Percentiles rank a stretch among this genome's conserved stretches.
phyloP scores from a whole-genome alignment of 2,113 vertebrate species.

The Electrona antarctica region DNA sequence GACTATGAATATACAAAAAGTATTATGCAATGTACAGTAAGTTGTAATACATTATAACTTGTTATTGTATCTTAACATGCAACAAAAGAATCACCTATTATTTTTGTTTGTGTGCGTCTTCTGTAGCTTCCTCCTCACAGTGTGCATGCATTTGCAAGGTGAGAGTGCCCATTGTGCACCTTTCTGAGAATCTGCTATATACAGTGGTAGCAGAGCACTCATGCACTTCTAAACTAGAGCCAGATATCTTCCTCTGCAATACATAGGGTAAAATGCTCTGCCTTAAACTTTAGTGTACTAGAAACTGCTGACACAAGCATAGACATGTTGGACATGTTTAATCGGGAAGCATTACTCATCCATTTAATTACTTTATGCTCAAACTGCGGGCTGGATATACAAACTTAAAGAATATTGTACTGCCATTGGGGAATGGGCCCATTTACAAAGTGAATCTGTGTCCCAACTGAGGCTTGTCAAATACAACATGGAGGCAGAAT shows the following conservation, averaged over 20 bases:
- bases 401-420: too few relatives aligned
- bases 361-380: too few relatives aligned
- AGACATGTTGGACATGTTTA: neutral
- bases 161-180: constrained; percentile 57
- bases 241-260: neutral
- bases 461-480: too few relatives aligned
- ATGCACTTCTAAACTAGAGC: constrained; percentile 9
- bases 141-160: constrained; percentile 32
- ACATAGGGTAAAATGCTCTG: constrained; percentile 5
- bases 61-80: too few relatives aligned
- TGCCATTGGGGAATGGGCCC: too few relatives aligned
- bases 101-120: neutral
- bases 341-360: too few relatives aligned
- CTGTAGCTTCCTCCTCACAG: constrained; percentile 30
- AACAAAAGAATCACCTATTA: neutral
- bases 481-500: too few relatives aligned
- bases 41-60: too few relatives aligned
- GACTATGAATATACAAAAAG: too few relatives aligned
- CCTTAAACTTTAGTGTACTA: neutral
- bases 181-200: constrained; percentile 38
- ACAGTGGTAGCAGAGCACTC: constrained; percentile 9
- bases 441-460: too few relatives aligned
- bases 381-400: too few relatives aligned
- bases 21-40: too few relatives aligned
- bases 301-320: neutral